These are phyloP conservation scores for Phyllostomus hastatus DNA, from an alignment of 2,113 vertebrate species.

Conservation along the genomic window DNA sequence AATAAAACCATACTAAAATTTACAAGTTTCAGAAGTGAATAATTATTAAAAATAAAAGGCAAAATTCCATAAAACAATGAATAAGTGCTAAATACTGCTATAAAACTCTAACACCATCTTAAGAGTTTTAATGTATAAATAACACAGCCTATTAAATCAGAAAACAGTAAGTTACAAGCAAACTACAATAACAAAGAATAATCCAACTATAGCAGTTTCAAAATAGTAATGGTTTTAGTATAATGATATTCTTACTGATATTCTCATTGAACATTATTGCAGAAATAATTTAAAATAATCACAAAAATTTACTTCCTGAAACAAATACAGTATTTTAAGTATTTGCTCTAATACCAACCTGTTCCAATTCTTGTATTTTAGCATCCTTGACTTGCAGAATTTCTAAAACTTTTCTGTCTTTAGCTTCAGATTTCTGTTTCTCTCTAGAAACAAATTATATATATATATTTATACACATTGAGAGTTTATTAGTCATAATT, in stretches of 20 bases:
- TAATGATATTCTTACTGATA: neutral
- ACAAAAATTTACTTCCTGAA: neutral
- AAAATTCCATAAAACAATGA: conserved; percentile 19
- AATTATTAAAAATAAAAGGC: neutral
- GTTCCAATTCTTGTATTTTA: conserved; percentile 89
- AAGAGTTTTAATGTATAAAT: conserved; percentile 6
- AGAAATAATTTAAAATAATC: neutral
- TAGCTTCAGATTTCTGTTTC: conserved; percentile 93
- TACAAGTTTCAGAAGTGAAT: neutral
- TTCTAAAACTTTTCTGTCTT: conserved; percentile 92
- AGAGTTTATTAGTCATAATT: conserved; percentile 79
- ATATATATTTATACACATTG: neutral
- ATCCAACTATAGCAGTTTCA: neutral
- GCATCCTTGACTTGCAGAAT: conserved; percentile 93
- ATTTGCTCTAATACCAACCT: conserved; percentile 83
- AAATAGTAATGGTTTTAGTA: conserved; percentile 10
- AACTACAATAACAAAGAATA: conserved; percentile 14
- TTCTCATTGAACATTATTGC: neutral
- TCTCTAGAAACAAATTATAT: conserved; percentile 84
- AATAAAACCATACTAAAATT: neutral
- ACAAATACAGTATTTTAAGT: neutral
- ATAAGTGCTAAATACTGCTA: neutral
- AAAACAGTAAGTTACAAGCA: neutral
- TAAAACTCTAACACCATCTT: neutral
- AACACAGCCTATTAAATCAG: neutral